Evolutionary conservation across 1,140 invertebrate species (phyloP).

Genomic region (Aethina tumida): DNA sequence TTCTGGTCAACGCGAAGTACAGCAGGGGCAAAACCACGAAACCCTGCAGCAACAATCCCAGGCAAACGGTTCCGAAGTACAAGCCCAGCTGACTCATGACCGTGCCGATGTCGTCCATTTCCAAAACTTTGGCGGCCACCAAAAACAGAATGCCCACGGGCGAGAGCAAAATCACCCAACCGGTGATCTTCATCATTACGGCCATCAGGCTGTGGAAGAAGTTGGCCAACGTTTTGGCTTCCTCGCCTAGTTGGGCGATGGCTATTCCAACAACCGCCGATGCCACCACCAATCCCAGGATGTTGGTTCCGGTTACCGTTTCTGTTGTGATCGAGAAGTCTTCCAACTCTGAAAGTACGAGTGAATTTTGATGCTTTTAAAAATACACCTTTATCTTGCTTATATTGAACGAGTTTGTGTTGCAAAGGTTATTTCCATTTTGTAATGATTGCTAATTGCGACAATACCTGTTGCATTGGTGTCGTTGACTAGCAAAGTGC

Average conservation of each 20-base stretch:
- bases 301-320: constrained; percentile 50
- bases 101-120: constrained; percentile 61
- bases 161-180: constrained; percentile 67
- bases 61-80: constrained; percentile 70
- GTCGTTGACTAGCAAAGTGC: constrained; percentile 32
- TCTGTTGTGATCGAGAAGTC: constrained; percentile 46
- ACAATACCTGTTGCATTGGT: constrained; percentile 18
- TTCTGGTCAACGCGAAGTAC: constrained; percentile 54
- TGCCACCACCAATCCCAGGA: constrained; percentile 61
- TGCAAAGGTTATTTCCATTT: background rate
- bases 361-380: background rate
- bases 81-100: constrained; percentile 68
- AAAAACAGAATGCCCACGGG: constrained; percentile 76
- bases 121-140: constrained; percentile 67
- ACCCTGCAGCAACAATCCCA: constrained; percentile 71
- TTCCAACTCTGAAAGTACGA: constrained; percentile 20
- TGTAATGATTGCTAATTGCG: background rate
- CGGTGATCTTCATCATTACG: constrained; percentile 64
- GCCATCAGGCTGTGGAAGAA: constrained; percentile 55
- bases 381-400: background rate
- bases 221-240: constrained; percentile 49
- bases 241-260: constrained; percentile 49
- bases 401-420: background rate
- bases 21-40: constrained; percentile 61
- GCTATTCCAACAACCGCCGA: constrained; percentile 56